These are phyloP conservation scores for Lagopus leucura DNA, from an alignment of 2,113 vertebrate species.

Conservation along the genomic window DNA sequence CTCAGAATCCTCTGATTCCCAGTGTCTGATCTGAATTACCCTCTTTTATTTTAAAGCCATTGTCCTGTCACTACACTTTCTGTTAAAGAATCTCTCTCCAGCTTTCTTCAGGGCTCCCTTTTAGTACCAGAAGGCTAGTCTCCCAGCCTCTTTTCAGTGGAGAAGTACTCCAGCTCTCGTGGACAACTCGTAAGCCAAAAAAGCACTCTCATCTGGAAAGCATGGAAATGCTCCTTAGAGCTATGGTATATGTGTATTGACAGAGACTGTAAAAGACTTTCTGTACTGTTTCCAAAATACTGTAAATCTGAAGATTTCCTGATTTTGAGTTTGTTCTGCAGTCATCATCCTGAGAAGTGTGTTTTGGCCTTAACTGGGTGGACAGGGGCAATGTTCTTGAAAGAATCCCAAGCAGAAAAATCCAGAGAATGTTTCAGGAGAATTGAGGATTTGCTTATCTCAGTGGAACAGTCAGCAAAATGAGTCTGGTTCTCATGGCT, in stretches of 20 bases:
- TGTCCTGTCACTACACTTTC: background rate
- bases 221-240: background rate
- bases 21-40: background rate
- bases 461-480: background rate
- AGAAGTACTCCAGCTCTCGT: background rate
- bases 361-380: background rate
- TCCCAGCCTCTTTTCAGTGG: background rate
- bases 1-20: background rate
- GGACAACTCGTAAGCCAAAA: background rate
- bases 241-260: background rate
- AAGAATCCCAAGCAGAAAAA: background rate
- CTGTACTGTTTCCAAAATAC: background rate
- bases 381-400: background rate
- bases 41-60: background rate
- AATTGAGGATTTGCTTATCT: background rate
- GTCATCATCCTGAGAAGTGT: background rate
- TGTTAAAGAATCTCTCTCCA: background rate
- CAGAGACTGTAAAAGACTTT: background rate
- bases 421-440: background rate
- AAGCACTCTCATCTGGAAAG: background rate
- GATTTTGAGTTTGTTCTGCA: background rate
- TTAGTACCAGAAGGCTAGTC: background rate
- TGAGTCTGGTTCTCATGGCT: background rate
- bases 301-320: background rate
- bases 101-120: background rate